Conservation (phyloP, 2,888 invertebrate species). For the Atrina japonica region DNA sequence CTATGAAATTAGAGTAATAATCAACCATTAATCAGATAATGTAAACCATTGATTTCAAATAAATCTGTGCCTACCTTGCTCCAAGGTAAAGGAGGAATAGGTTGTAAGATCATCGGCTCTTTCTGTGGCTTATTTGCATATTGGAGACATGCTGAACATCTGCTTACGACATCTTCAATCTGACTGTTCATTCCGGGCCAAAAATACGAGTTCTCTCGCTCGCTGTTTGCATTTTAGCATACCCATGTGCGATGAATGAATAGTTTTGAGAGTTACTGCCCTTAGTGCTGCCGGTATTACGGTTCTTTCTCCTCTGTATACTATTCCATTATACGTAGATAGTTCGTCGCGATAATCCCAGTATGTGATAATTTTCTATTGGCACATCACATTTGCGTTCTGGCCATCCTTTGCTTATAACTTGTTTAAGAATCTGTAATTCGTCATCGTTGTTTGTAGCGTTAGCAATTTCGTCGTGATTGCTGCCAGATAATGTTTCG, state of each 20-base stretch:
- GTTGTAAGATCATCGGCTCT: conserved; percentile 42
- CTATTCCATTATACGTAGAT: conserved; percentile 32
- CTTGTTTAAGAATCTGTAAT: conserved; percentile 6
- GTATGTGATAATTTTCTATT: conserved; percentile 11
- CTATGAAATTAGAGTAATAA: conserved; percentile 36
- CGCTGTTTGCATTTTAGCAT: conserved; percentile 35
- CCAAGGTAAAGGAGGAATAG: conserved; percentile 37
- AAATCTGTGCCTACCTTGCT: conserved; percentile 31
- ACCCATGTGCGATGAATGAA: conserved; percentile 38
- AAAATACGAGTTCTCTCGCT: conserved; percentile 33
- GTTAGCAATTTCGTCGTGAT: neutral
- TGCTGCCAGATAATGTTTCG: conserved; percentile 1
- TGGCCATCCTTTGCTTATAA: conserved; percentile 17
- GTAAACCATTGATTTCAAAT: conserved; percentile 11
- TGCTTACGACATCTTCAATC: conserved; percentile 36
- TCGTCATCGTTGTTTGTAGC: conserved; percentile 15
- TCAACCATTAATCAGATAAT: conserved; percentile 39
- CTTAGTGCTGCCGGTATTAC: conserved; percentile 28
- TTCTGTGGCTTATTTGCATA: conserved; percentile 28
- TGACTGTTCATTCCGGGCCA: conserved; percentile 45
- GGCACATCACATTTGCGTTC: conserved; percentile 8
- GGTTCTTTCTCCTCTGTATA: conserved; percentile 36
- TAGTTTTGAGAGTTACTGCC: conserved; percentile 20
- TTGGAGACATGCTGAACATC: conserved; percentile 29
- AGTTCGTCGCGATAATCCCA: conserved; percentile 30